phyloP scores from a whole-genome alignment of 2,888 invertebrate genomes.

The Osedax frankpressi region DNA sequence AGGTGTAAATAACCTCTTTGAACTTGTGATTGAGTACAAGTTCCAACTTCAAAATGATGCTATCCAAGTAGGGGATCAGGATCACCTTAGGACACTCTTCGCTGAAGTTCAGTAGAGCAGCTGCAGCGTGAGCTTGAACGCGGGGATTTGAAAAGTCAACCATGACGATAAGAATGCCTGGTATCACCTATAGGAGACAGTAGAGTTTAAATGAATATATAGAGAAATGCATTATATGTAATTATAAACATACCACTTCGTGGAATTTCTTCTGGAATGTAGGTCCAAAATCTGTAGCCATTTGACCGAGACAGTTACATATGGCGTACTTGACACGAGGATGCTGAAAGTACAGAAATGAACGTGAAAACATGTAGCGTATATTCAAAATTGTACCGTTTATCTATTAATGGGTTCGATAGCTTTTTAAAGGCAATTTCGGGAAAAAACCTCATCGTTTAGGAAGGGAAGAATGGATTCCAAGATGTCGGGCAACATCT shows the following conservation, averaged over 20 bases:
- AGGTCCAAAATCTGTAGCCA: constrained; percentile 96
- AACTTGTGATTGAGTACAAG: constrained; percentile 72
- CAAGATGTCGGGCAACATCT: constrained; percentile 79
- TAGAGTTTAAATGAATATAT: no score
- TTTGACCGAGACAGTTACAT: constrained; percentile 95
- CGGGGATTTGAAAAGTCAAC: constrained; percentile 82
- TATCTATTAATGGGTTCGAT: not conserved
- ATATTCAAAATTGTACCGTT: not conserved
- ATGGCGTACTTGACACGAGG: constrained; percentile 68
- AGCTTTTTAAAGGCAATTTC: not conserved
- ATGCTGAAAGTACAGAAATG: constrained; percentile 24
- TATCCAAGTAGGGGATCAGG: constrained; percentile 74
- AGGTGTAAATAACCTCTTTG: constrained; percentile 71
- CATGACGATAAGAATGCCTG: constrained; percentile 71
- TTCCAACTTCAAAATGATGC: constrained; percentile 71
- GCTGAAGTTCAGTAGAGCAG: constrained; percentile 95
- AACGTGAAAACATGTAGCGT: not conserved
- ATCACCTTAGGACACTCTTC: constrained; percentile 95
- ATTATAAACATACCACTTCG: constrained; percentile 57
- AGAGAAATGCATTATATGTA: no score
- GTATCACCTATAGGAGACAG: constrained; percentile 63
- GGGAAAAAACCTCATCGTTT: constrained; percentile 60
- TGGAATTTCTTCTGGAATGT: constrained; percentile 94
- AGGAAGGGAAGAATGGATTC: constrained; percentile 74
- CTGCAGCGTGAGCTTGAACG: constrained; percentile 77